Percentiles rank a stretch among this genome's conserved stretches.
Evolutionary conservation across 2,797 vertebrate genomes (phyloP).

Genomic region (Vultur gryphus): DNA sequence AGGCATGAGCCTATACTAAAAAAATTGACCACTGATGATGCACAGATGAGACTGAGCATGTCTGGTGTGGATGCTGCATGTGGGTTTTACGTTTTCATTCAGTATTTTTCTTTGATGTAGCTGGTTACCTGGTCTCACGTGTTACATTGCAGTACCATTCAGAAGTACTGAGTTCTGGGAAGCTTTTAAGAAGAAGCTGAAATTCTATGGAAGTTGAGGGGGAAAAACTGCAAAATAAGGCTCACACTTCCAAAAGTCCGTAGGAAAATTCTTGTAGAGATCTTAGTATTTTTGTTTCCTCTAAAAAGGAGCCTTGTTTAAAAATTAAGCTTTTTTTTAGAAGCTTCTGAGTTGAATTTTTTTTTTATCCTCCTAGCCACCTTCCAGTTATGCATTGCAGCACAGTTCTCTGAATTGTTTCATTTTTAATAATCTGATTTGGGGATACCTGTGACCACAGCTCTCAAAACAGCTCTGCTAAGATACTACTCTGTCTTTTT

Average conservation of each 20-base stretch:
- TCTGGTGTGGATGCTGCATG: not conserved
- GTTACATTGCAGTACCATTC: not conserved
- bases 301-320: not conserved
- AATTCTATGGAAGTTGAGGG: not conserved
- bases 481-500: not conserved
- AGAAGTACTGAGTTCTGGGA: not conserved
- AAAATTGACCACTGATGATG: not conserved
- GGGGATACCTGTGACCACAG: not conserved
- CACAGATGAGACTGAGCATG: not conserved
- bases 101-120: not conserved
- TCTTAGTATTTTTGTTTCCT: not conserved
- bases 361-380: not conserved
- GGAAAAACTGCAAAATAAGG: accelerated
- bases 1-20: not conserved
- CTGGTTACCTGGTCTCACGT: not conserved
- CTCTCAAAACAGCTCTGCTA: not conserved
- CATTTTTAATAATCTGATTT: not conserved
- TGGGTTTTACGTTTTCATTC: not conserved
- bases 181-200: not conserved
- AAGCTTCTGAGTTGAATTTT: not conserved
- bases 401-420: not conserved
- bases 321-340: not conserved
- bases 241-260: not conserved
- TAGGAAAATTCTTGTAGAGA: not conserved
- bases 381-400: not conserved